These are phyloP conservation scores for Lichenostomus cassidix DNA, from an alignment of 2,113 vertebrate genomes.

Conservation along the genomic window DNA sequence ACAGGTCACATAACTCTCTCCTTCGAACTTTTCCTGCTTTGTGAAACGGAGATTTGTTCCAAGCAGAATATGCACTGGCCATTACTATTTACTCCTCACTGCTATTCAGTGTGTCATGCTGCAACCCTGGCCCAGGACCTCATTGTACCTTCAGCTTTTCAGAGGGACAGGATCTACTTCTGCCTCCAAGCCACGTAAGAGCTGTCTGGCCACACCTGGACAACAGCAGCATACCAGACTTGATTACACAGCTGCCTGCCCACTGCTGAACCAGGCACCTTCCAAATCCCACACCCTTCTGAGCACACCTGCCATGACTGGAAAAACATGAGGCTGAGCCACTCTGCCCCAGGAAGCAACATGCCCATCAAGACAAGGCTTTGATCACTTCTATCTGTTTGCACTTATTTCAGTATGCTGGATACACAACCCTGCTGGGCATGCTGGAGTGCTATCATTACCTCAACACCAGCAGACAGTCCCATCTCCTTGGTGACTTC, in stretches of 20 bases:
- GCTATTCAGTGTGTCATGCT: accelerated
- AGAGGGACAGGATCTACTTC: background rate
- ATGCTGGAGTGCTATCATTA: background rate
- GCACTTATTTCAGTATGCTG: background rate
- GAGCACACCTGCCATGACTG: background rate
- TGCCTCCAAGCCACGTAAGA: background rate
- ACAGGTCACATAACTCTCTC: background rate
- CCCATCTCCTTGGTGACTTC: background rate
- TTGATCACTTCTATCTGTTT: background rate
- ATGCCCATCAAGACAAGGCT: background rate
- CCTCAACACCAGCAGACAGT: background rate
- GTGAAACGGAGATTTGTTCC: background rate
- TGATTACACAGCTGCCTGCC: background rate
- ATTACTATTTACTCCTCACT: background rate
- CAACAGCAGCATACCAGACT: background rate
- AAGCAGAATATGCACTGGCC: background rate
- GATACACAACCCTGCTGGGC: background rate
- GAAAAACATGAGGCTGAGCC: background rate
- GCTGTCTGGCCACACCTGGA: background rate
- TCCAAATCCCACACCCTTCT: background rate
- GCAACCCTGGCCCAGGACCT: background rate
- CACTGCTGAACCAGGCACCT: background rate
- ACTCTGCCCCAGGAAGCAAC: background rate
- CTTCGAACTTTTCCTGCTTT: background rate
- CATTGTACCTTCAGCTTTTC: background rate